Base-by-base conservation (phyloP, 2,888 invertebrate genomes). In the Phlogophora meticulosa region DNA sequence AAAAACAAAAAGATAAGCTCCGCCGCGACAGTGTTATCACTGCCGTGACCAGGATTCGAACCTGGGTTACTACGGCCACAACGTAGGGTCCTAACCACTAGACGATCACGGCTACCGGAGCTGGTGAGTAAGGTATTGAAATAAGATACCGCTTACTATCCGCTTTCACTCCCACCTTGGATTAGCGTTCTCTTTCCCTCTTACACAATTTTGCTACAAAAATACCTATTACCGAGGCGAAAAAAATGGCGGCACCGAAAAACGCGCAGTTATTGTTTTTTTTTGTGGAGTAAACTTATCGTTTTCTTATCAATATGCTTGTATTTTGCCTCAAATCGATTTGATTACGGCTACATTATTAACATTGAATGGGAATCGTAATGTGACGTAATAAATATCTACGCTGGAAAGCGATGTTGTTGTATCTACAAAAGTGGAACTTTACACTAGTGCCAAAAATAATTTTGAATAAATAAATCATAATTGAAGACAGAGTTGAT, bases 51-150 rank as follows among this genome's bases (percentile, higher is more conserved):
- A 91, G 96, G 96, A 97, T 96, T 97, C 96, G 96, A 97, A 97
- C 96, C 97, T 96, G 96, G 97, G 97, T 97, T 97, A 96, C 96
- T 96, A 96, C 97, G 96, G 97, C 97, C 97, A 97, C 97, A 97
- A 97, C 97, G 96, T 96, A 96, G 96, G 95, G 96, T 96, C 96
- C 96, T 96, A 96, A 96, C 96, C 96, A 96, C 96, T 97, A 96
- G 96, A 97, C 96, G 96, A 96, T 96, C 96, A 96, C 96, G 96
- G 96, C 96, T 96, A 81, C 48, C 88, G 91, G 89, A 92, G 92
- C 90, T 86, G 76, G 72, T 89, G 79, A 20, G 0, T 0, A 0
- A 0, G 0, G 0, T 0, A 0, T 5, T 42, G 76, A 73, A 73
- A 73, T 75, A 46, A 42, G 28, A 45, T n/a, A 70, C 0, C 15